These are phyloP conservation scores for Corvus cornix DNA, from an alignment of 2,113 vertebrate genomes.

Conservation along the genomic window DNA sequence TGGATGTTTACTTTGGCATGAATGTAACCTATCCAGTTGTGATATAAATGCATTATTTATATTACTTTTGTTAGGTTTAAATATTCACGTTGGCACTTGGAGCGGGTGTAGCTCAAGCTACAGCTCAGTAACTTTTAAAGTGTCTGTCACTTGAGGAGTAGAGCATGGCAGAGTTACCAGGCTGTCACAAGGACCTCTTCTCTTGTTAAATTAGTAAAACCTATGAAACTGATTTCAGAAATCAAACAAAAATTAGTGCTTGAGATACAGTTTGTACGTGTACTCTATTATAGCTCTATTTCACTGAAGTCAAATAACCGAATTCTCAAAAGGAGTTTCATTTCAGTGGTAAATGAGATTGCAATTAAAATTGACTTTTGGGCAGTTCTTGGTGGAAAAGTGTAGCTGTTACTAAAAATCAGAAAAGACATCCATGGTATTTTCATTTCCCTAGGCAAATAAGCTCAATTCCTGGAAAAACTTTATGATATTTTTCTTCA, in stretches of 20 bases:
- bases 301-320: neutral
- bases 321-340: neutral
- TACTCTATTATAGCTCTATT: neutral
- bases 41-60: neutral
- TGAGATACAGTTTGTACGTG: neutral
- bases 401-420: neutral
- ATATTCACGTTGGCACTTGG: neutral
- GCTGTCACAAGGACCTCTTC: neutral
- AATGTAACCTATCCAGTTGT: neutral
- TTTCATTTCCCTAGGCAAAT: neutral
- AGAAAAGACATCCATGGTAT: neutral
- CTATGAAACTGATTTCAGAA: neutral
- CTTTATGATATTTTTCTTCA: neutral
- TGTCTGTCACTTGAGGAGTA: neutral
- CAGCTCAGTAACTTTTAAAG: neutral
- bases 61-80: neutral
- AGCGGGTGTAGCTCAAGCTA: neutral
- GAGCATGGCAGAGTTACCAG: neutral
- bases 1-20: neutral
- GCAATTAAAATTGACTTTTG: neutral
- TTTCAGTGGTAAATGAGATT: neutral
- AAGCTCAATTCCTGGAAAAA: neutral
- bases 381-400: neutral
- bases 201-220: neutral
- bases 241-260: neutral